These are phyloP conservation scores for Folsomia candida DNA, from an alignment of 2,888 invertebrate species.

Conservation along the genomic window DNA sequence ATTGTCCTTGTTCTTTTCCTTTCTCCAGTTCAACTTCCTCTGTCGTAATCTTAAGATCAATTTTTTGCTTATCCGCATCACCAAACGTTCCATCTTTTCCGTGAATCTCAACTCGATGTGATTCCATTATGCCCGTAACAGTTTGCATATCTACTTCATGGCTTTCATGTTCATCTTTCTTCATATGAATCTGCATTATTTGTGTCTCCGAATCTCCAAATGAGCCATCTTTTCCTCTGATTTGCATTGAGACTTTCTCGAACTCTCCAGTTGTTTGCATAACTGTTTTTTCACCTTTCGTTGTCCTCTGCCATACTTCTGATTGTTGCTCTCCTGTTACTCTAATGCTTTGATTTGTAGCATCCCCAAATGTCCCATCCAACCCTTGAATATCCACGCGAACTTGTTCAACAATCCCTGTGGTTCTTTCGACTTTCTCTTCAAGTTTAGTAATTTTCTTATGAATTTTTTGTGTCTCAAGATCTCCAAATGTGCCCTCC, in stretches of 20 bases:
- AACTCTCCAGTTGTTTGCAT: background rate
- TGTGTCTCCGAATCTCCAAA: background rate
- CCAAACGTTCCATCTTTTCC: background rate
- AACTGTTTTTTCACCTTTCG: no score
- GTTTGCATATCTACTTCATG: background rate
- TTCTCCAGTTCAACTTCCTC: background rate
- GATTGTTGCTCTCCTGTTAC: no score
- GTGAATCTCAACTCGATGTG: background rate
- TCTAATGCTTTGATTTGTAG: background rate
- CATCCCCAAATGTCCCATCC: background rate
- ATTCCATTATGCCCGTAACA: background rate
- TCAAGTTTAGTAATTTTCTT: no score
- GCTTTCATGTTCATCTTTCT: slow-evolving; percentile 16
- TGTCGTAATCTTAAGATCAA: background rate
- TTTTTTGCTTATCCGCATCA: background rate
- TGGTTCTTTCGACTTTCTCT: no score
- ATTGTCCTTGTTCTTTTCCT: background rate
- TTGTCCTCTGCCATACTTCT: no score
- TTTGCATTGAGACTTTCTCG: background rate
- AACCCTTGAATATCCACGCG: background rate
- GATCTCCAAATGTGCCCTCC: background rate
- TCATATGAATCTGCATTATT: background rate
- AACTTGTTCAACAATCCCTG: background rate
- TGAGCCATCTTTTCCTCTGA: background rate
- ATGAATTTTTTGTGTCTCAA: background rate